Evolutionary conservation across 1,140 invertebrate species (phyloP).

Genomic region (Trachymyrmex cornetzi): DNA sequence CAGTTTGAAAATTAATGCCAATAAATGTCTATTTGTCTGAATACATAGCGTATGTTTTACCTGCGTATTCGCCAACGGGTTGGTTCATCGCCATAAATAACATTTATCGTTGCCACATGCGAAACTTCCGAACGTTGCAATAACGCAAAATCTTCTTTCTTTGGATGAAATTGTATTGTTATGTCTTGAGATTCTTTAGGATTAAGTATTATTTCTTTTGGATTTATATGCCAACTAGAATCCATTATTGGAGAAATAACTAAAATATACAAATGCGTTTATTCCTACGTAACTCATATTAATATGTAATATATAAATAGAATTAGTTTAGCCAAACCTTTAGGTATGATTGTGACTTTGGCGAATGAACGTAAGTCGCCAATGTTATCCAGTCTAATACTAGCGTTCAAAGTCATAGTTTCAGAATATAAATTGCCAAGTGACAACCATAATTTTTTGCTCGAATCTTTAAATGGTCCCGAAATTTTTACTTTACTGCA

Average conservation of each 20-base stretch:
- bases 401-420: slow-evolving; percentile 78
- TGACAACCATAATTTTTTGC: slow-evolving; percentile 86
- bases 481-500: slow-evolving; percentile 84
- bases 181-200: slow-evolving; percentile 81
- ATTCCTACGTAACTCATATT: not conserved
- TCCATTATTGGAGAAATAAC: slow-evolving; percentile 82
- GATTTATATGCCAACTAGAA: slow-evolving; percentile 83
- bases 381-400: slow-evolving; percentile 85
- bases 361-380: slow-evolving; percentile 85
- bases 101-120: slow-evolving; percentile 83
- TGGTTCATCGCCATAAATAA: slow-evolving; percentile 84
- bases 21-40: not conserved
- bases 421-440: slow-evolving; percentile 85
- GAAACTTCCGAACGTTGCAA: slow-evolving; percentile 78
- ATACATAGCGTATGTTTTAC: slow-evolving; percentile 65
- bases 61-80: slow-evolving; percentile 84
- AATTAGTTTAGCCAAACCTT: slow-evolving; percentile 78
- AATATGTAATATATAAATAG: not conserved
- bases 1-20: no score
- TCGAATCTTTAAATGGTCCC: slow-evolving; percentile 85
- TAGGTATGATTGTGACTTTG: slow-evolving; percentile 84
- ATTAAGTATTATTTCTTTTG: slow-evolving; percentile 81
- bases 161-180: slow-evolving; percentile 81
- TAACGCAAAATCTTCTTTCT: slow-evolving; percentile 80
- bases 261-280: slow-evolving; percentile 66